Evolutionary conservation across 2,797 vertebrate species (phyloP).

Genomic region (Limosa lapponica): DNA sequence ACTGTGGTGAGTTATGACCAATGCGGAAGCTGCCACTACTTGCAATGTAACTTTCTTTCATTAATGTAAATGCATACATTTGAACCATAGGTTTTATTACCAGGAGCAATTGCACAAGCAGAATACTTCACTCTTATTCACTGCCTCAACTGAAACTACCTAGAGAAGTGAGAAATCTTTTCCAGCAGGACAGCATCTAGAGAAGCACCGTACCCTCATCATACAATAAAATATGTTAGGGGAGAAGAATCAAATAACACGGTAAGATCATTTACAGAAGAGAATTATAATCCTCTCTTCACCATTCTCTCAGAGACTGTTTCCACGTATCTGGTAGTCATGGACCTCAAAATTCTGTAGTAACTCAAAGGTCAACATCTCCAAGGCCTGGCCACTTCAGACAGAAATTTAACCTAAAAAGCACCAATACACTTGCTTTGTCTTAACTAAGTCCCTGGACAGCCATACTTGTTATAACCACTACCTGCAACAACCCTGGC

Average conservation of each 20-base stretch:
- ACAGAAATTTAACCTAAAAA: neutral
- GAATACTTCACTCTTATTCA: neutral
- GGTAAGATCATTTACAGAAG: neutral
- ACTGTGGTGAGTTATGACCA: constrained; percentile 21
- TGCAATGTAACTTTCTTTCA: constrained; percentile 33
- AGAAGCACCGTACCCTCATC: neutral
- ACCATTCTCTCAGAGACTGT: neutral
- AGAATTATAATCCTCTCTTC: neutral
- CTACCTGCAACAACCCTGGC: neutral
- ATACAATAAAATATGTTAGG: neutral
- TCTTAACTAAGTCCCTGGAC: neutral
- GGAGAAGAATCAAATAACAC: neutral
- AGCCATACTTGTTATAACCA: neutral
- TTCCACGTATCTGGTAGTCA: neutral
- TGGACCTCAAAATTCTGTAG: neutral
- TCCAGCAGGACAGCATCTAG: neutral
- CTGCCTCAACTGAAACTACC: neutral
- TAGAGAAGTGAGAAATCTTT: neutral
- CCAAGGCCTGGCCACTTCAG: neutral
- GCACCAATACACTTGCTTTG: neutral
- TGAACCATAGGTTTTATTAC: constrained; percentile 18
- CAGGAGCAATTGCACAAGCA: constrained; percentile 2
- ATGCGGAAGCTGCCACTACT: constrained; percentile 14
- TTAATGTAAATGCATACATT: neutral
- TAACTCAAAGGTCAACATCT: neutral